A percentile compares a stretch with the other conserved stretches of the same genome.
Evolutionary conservation across 2,888 invertebrate genomes (phyloP).

Genomic region (Siphlonurus alternatus): DNA sequence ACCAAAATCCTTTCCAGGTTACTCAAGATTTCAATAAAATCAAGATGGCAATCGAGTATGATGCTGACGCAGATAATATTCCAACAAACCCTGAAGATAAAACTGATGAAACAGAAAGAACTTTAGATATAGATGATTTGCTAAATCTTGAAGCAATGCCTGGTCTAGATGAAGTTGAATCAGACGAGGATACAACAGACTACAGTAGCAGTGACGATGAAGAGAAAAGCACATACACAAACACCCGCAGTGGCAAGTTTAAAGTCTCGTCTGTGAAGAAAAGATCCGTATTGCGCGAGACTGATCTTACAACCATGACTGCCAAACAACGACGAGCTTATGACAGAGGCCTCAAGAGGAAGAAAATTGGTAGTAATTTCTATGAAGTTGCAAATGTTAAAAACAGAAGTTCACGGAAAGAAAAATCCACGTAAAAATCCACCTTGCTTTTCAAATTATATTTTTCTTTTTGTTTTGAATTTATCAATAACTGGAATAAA

Average conservation of each 20-base stretch:
- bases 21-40: conserved; percentile 74
- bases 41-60: conserved; percentile 51
- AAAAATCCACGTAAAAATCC: too few species aligned
- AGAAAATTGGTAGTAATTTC: conserved; percentile 75
- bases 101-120: conserved; percentile 15
- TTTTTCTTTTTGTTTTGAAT: too few species aligned
- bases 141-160: neutral
- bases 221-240: conserved; percentile 20
- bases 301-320: neutral
- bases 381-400: conserved; percentile 81
- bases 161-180: conserved; percentile 11
- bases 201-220: conserved; percentile 23
- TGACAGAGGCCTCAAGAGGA: conserved; percentile 56
- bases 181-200: conserved; percentile 18
- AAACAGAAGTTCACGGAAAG: conserved; percentile 38
- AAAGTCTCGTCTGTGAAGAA: conserved; percentile 22
- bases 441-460: too few species aligned
- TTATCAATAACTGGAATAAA: too few species aligned
- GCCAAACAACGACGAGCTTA: conserved; percentile 36
- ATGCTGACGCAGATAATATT: conserved; percentile 24
- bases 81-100: conserved; percentile 14
- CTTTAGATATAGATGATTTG: conserved; percentile 28
- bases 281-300: conserved; percentile 16
- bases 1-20: conserved; percentile 33
- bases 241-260: conserved; percentile 36